Evolutionary conservation across 2,888 invertebrate species (phyloP).

Genomic region (Helleia helle): DNA sequence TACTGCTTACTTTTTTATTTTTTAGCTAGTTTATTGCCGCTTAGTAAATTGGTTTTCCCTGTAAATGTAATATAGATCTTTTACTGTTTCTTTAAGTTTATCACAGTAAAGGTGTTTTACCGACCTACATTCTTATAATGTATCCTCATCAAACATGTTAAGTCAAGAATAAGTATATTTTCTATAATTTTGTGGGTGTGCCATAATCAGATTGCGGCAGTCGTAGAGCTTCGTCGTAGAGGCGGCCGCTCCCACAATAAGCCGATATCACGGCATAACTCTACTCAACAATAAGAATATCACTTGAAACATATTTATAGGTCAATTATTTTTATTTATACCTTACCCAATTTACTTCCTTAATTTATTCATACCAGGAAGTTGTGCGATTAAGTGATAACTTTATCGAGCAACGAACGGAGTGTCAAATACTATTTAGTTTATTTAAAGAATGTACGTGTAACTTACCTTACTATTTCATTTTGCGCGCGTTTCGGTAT

Average conservation of each 20-base stretch:
- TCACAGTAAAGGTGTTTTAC: too few species aligned
- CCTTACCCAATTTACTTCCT: neutral
- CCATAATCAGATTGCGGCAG: slow-evolving; percentile 71
- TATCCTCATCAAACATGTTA: neutral
- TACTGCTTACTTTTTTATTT: too few species aligned
- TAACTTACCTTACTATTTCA: slow-evolving; percentile 67
- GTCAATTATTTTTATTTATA: neutral
- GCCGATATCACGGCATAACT: slow-evolving; percentile 14
- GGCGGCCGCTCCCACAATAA: slow-evolving; percentile 56
- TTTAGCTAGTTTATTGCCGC: too few species aligned
- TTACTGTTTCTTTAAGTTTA: too few species aligned
- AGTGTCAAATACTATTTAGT: too few species aligned
- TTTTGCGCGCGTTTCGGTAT: slow-evolving; percentile 44
- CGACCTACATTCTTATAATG: too few species aligned
- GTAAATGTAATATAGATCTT: too few species aligned
- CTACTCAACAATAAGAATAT: neutral
- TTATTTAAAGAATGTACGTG: slow-evolving; percentile 2
- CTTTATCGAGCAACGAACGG: neutral
- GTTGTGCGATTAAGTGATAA: neutral
- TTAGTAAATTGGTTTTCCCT: too few species aligned
- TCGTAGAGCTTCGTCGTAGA: slow-evolving; percentile 59
- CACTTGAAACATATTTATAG: neutral
- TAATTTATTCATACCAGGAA: neutral
- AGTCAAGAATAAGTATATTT: slow-evolving; percentile 23
- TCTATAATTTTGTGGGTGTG: slow-evolving; percentile 51